Evolutionary conservation across 2,888 invertebrate species (phyloP), one percentile per base, ranked within the genome.

Genomic region (Merodon equestris): DNA sequence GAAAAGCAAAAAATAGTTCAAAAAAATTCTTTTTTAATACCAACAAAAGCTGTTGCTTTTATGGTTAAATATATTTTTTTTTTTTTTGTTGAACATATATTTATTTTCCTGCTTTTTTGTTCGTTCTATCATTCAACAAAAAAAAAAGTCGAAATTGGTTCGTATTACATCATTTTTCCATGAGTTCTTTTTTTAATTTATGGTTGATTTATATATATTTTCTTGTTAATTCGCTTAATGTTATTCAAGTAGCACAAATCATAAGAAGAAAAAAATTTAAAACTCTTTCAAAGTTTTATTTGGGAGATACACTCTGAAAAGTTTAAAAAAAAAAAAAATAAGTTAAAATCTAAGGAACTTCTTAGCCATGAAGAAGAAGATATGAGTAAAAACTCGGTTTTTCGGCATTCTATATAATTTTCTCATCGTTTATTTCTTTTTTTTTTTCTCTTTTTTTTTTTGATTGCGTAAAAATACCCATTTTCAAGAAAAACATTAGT

Each of bases 141-240:
- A 4, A 27, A 27, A 27, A 27, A 27, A 27, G 3, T 4, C 68
- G 68, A 53, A 79, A 81, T 72, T 81, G 79, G 73, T 82, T 83
- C 83, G 83, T 83, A 83, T 83, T 83, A 83, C 83, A 82, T 81
- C 82, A 82, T 83, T 76, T 83, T 64, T 82, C 82, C 82, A 82
- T 82, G 64, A 82, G 82, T 82, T 82, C 70, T 71, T 74, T 44
- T 61, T 70, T 60, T 86, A 84, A 79, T 89, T 90, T 89, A 89
- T 87, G 86, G 87, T 61, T 67, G 86, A 87, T 61, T 67, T 89
- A 89, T 88, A 89, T 27, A 88, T 87, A 86, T 87, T 89, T 89
- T 88, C 27, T 88, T 90, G 90, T 90, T 90, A 89, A 90, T 90
- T 90, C 87, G 89, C 90, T 89, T 86, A 89, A 90, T 90, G 18